Percentiles rank a stretch among this genome's conserved stretches.
phyloP scores from a whole-genome alignment of 2,113 vertebrate species.

The Psettodes erumei region DNA sequence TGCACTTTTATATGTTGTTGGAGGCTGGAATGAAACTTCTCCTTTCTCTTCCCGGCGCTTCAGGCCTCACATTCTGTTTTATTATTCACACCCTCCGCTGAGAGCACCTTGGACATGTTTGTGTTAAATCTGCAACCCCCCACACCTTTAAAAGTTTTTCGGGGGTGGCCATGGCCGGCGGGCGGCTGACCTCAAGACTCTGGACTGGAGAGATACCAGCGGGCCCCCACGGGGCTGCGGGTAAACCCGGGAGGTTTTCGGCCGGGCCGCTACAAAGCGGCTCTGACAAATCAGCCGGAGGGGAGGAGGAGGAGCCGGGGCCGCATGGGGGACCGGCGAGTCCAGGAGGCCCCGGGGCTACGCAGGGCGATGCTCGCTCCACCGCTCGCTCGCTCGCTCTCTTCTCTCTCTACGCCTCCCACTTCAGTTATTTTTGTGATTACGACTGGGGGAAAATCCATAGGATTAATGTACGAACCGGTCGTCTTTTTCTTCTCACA shows the following conservation, averaged over 20 bases:
- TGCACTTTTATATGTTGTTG: background rate
- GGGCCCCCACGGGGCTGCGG: slow-evolving; percentile 51
- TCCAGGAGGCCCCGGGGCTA: slow-evolving; percentile 62
- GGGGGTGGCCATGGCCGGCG: slow-evolving; percentile 51
- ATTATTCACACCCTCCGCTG: slow-evolving; percentile 33
- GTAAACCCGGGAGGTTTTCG: slow-evolving; percentile 52
- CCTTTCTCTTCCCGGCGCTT: slow-evolving; percentile 29
- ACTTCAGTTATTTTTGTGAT: background rate
- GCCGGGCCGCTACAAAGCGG: slow-evolving; percentile 54
- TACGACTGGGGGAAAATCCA: slow-evolving; percentile 4
- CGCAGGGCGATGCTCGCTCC: slow-evolving; percentile 20
- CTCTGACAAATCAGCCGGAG: slow-evolving; percentile 57
- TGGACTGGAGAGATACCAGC: slow-evolving; percentile 48
- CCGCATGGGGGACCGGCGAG: slow-evolving; percentile 31
- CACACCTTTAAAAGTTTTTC: slow-evolving; percentile 47
- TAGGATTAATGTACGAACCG: no score
- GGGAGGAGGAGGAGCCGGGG: slow-evolving; percentile 45
- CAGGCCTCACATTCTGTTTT: slow-evolving; percentile 13
- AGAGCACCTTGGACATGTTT: slow-evolving; percentile 45
- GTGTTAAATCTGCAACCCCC: slow-evolving; percentile 31
- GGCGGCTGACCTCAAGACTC: slow-evolving; percentile 63
- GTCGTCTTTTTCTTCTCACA: no score
- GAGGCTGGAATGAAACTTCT: slow-evolving; percentile 24
- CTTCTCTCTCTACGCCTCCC: background rate
- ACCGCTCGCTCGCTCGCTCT: background rate